Conservation (phyloP, 2,797 vertebrate species). For the Macroramphosus scolopax region DNA sequence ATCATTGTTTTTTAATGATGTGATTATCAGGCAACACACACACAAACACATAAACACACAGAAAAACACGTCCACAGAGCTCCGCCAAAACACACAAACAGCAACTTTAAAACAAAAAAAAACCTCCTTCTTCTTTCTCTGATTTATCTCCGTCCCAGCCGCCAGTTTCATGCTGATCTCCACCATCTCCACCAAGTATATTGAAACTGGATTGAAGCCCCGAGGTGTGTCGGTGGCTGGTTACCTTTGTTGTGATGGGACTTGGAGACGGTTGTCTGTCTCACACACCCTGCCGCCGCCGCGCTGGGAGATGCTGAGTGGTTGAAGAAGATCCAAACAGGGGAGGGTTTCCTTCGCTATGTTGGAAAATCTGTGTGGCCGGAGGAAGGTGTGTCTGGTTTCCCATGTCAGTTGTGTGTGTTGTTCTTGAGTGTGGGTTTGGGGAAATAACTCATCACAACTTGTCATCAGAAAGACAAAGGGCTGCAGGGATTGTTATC, state of each 20-base stretch:
- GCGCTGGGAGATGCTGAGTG: conserved; percentile 47
- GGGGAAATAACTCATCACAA: conserved; percentile 14
- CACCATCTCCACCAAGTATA: conserved; percentile 24
- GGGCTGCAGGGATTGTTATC: background rate
- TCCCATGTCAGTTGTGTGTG: conserved; percentile 39
- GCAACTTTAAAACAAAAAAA: conserved; percentile 38
- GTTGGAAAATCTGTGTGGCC: conserved; percentile 42
- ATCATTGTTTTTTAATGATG: no score
- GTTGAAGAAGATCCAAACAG: conserved; percentile 48
- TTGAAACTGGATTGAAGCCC: conserved; percentile 52
- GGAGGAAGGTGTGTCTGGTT: conserved; percentile 59
- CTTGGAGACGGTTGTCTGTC: conserved; percentile 37
- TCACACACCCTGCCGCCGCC: conserved; percentile 45
- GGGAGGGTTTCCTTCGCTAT: conserved; percentile 35
- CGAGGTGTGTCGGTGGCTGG: conserved; percentile 50
- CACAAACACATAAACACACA: conserved; percentile 17
- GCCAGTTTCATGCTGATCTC: conserved; percentile 37
- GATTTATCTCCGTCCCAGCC: conserved; percentile 42
- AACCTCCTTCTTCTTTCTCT: conserved; percentile 28
- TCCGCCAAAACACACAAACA: conserved; percentile 58
- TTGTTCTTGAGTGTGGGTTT: no score
- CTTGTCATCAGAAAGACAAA: conserved; percentile 12
- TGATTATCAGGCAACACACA: no score
- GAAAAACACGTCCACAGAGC: conserved; percentile 24
- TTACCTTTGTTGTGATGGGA: conserved; percentile 59